phyloP scores from a whole-genome alignment of 2,888 invertebrate genomes.

The Hydriomena furcata region DNA sequence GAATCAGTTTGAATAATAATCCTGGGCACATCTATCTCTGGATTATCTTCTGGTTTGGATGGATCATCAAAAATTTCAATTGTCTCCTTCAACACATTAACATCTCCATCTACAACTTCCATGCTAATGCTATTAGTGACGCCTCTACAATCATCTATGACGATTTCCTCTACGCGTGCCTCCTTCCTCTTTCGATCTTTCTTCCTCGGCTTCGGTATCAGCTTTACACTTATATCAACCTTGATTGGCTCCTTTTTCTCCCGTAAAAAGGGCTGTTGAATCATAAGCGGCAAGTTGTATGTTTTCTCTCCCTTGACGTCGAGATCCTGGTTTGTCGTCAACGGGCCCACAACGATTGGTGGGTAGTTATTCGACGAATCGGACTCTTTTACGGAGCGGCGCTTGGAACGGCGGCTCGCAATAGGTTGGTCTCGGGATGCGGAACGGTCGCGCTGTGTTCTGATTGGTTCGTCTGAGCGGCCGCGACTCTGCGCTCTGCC shows the following conservation, averaged over 20 bases:
- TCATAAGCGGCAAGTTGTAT: constrained; percentile 78
- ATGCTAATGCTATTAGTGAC: constrained; percentile 73
- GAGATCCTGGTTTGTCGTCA: constrained; percentile 82
- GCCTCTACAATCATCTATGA: constrained; percentile 58
- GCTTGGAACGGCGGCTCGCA: constrained; percentile 70
- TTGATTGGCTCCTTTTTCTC: constrained; percentile 89
- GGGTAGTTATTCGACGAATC: constrained; percentile 82
- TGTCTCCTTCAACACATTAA: constrained; percentile 65
- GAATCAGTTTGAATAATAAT: constrained; percentile 26
- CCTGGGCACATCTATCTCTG: constrained; percentile 30
- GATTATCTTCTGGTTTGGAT: constrained; percentile 25
- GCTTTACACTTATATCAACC: constrained; percentile 90
- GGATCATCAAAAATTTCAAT: constrained; percentile 54
- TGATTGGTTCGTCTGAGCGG: constrained; percentile 82
- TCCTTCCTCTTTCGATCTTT: constrained; percentile 69
- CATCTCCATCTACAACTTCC: constrained; percentile 68
- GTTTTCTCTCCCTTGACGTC: constrained; percentile 67
- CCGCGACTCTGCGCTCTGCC: constrained; percentile 82
- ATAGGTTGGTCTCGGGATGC: constrained; percentile 65
- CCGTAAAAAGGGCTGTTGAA: constrained; percentile 84
- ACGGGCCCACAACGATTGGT: constrained; percentile 75
- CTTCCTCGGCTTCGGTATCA: constrained; percentile 85
- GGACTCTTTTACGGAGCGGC: constrained; percentile 82
- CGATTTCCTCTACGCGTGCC: constrained; percentile 58
- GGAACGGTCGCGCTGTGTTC: constrained; percentile 81